These are phyloP conservation scores for Channa striata DNA, from an alignment of 2,797 vertebrate genomes.

Conservation along the genomic window DNA sequence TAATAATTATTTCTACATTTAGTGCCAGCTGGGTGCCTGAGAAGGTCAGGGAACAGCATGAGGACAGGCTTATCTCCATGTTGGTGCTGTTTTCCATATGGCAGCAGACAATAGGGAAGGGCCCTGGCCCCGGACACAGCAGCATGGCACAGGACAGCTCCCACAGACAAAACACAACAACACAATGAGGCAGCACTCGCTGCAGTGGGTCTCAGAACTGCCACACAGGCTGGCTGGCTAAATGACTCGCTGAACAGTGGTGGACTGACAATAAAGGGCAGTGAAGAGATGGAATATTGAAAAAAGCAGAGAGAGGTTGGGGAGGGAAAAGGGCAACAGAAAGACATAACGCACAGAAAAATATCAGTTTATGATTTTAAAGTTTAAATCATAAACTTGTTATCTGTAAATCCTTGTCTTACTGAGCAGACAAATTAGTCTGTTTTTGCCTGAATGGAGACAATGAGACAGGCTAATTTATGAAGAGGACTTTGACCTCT, in stretches of 20 bases:
- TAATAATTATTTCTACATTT: slow-evolving; percentile 84
- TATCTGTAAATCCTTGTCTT: slow-evolving; percentile 50
- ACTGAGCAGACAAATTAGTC: slow-evolving; percentile 29
- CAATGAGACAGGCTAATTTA: slow-evolving; percentile 63
- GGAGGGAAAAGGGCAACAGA: neutral
- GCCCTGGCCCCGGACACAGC: slow-evolving; percentile 67
- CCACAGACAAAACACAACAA: slow-evolving; percentile 70
- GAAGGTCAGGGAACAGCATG: slow-evolving; percentile 85
- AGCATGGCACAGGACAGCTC: slow-evolving; percentile 73
- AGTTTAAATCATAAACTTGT: slow-evolving; percentile 62
- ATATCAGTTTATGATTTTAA: neutral
- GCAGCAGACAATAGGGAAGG: slow-evolving; percentile 78
- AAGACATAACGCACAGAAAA: neutral
- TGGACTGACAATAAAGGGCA: slow-evolving; percentile 40
- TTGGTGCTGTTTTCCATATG: slow-evolving; percentile 82
- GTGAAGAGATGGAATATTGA: slow-evolving; percentile 6
- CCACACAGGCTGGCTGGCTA: slow-evolving; percentile 55
- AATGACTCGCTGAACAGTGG: slow-evolving; percentile 48
- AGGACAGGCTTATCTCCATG: slow-evolving; percentile 79
- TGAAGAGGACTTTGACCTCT: slow-evolving; percentile 71
- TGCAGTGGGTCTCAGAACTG: slow-evolving; percentile 44
- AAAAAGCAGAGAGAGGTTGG: neutral
- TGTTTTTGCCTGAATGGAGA: slow-evolving; percentile 39
- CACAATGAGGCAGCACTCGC: slow-evolving; percentile 53
- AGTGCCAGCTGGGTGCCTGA: slow-evolving; percentile 85